Evolutionary conservation across 2,797 vertebrate genomes (phyloP), one percentile per base, ranked within the genome.

Genomic region (Rhynchonycteris naso): DNA sequence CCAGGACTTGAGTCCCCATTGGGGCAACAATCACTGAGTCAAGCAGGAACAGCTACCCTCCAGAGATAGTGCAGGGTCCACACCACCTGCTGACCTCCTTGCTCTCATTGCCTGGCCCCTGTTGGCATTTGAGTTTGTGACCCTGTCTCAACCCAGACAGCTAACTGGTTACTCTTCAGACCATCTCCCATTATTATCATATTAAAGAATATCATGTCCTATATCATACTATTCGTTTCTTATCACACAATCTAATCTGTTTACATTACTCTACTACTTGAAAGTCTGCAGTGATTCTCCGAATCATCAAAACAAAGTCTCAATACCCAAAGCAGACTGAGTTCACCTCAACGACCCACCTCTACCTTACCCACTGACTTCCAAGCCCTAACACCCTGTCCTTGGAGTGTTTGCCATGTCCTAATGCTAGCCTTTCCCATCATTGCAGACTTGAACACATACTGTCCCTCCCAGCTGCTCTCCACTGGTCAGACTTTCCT

Each of bases 251-350:
- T 72, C 69, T 38, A 52, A 69, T 79, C 33, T 74, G 24, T 63
- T 59, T 38, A 9, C 59, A 21, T 50, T 33, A 24, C 14, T 66
- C 10, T 16, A 28, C 59, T 47, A 33, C 26, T 74, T 82, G 74
- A 43, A 94, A 59, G 50, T 54, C n/a, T 66, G 43, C 26, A 47
- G 0, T 30, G 54, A 71, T 56, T 88, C 83, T 93, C 93, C 50
- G 94, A 21, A 84, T 69, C 71, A 89, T 81, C 43, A 74, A 43
- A 91, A 72, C 18, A 15, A 93, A 91, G 11, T 63, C 63, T 69
- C 43, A 63, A 93, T 1, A 43, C 13, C 9, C 61, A 76, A 0
- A 9, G 12, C n/a, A 43, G 22, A 50, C 24, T 8, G 33, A 22
- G 24, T 24, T 58, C 33, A 47, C 33, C 84, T 65, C 28, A 7